Conservation (phyloP, 2,888 invertebrate species). For the Lycaena phlaeas region DNA sequence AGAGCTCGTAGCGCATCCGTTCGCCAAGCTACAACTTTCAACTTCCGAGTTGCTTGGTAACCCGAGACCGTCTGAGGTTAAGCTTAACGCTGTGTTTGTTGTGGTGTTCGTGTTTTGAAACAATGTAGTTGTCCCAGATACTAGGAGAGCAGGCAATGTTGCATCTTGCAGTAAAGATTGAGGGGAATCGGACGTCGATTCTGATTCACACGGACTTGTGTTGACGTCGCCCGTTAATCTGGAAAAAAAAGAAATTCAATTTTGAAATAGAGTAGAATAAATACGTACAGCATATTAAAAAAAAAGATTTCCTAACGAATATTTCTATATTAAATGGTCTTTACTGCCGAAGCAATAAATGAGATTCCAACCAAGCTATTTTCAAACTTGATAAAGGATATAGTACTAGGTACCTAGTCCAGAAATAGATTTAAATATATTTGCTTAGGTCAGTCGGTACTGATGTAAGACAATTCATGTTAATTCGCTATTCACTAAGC, state of each 20-base stretch:
- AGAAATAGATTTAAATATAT: too few relatives aligned
- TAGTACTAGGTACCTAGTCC: too few relatives aligned
- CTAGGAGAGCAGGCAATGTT: conserved; percentile 55
- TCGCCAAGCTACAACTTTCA: conserved; percentile 49
- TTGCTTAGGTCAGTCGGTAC: too few relatives aligned
- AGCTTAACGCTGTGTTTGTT: conserved; percentile 33
- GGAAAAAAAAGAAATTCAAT: conserved; percentile 26
- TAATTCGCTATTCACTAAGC: too few relatives aligned
- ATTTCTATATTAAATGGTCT: too few relatives aligned
- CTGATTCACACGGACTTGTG: conserved; percentile 74
- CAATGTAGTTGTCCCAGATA: conserved; percentile 52
- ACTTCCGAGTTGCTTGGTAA: conserved; percentile 39
- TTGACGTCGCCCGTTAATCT: conserved; percentile 64
- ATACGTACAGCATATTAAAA: too few relatives aligned
- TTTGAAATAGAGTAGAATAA: too few relatives aligned
- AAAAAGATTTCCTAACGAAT: too few relatives aligned
- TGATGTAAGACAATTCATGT: too few relatives aligned
- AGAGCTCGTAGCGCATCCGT: conserved; percentile 54
- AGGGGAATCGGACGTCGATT: conserved; percentile 76
- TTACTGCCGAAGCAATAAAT: too few relatives aligned
- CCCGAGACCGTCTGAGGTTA: conserved; percentile 41
- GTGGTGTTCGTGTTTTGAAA: conserved; percentile 54
- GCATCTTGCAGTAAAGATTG: conserved; percentile 59
- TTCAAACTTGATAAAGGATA: too few relatives aligned
- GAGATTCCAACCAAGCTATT: too few relatives aligned